Evolutionary conservation across 2,888 invertebrate genomes (phyloP), one percentile per base, ranked within the genome.

Genomic region (Biston betularia): DNA sequence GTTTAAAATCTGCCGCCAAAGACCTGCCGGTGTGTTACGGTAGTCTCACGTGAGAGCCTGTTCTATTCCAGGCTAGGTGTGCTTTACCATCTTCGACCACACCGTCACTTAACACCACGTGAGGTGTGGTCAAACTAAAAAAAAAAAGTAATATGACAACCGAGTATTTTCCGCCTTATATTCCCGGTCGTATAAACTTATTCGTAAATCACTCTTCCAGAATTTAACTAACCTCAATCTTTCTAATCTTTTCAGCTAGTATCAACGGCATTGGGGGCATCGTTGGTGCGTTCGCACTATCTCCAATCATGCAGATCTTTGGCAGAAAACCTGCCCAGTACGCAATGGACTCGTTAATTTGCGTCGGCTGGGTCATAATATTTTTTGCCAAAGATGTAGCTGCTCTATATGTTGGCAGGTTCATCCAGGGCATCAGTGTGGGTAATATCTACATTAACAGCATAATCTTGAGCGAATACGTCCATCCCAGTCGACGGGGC

Each of bases 381-480:
- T 67, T 71, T n/a, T 72, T 79, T 12, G 79, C 84, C 5, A 70
- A 75, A 10, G 79, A 63, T 44, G 65, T 84, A 4, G 15, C 62
- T 0, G 64, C 61, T 9, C 54, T 87, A 12, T 80, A 78, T 62
- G 62, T 73, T 0, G 85, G 79, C 0, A 79, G 83, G 68, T 66
- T 79, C 2, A 57, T 82, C 4, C 85, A 86, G 66, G 87, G 87
- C 0, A 10, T 85, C 0, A 45, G 75, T 3, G 48, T 78, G 10
- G 83, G 85, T 11, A 79, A 77, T 6, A 66, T 83, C 6, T 82
- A 80, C 40, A 75, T 83, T 0, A 70, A 79, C 14, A 52, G 72
- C 6, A 78, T 85, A 0, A 74, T 83, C 0, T 52, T 84, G 10
- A 70, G 76, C 11, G 87, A 87, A 75, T 86, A 82, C 58, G 70